These are phyloP conservation scores for Heteropelma amictum DNA, from an alignment of 2,888 invertebrate species.

Conservation along the genomic window DNA sequence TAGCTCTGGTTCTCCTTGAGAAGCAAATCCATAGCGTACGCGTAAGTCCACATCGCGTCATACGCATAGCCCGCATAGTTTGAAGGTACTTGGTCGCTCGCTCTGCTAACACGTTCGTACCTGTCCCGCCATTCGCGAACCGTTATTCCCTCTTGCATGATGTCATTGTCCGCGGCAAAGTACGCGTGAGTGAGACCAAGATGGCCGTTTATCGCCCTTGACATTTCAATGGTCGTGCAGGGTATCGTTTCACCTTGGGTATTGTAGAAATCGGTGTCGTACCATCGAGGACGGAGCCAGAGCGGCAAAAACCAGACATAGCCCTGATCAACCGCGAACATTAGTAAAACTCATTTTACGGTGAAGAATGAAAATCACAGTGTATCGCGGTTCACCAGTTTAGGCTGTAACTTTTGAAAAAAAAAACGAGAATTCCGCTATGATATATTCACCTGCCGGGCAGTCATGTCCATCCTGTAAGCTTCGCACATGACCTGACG, in stretches of 20 bases:
- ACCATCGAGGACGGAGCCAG: slow-evolving; percentile 84
- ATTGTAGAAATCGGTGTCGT: slow-evolving; percentile 80
- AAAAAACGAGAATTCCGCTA: slow-evolving; percentile 25
- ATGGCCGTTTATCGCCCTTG: slow-evolving; percentile 85
- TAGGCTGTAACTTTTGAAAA: background rate
- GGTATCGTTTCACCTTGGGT: slow-evolving; percentile 77
- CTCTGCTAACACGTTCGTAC: slow-evolving; percentile 73
- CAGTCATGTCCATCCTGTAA: slow-evolving; percentile 84
- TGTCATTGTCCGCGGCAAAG: slow-evolving; percentile 81
- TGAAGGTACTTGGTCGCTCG: slow-evolving; percentile 76
- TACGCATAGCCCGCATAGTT: slow-evolving; percentile 88
- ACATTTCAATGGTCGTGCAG: slow-evolving; percentile 83
- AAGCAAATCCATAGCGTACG: slow-evolving; percentile 84
- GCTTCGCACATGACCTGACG: slow-evolving; percentile 91
- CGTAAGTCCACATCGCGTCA: slow-evolving; percentile 91
- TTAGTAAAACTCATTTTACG: background rate
- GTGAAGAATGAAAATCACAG: background rate
- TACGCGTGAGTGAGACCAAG: slow-evolving; percentile 85
- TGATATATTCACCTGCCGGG: slow-evolving; percentile 73
- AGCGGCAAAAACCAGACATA: slow-evolving; percentile 93
- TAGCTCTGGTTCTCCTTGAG: slow-evolving; percentile 82
- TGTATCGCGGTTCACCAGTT: too few relatives aligned
- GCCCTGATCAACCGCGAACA: slow-evolving; percentile 78
- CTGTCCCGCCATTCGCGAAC: slow-evolving; percentile 82
- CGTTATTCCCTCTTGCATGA: slow-evolving; percentile 84